phyloP scores from a whole-genome alignment of 2,888 invertebrate species.

The Agapostemon virescens region DNA sequence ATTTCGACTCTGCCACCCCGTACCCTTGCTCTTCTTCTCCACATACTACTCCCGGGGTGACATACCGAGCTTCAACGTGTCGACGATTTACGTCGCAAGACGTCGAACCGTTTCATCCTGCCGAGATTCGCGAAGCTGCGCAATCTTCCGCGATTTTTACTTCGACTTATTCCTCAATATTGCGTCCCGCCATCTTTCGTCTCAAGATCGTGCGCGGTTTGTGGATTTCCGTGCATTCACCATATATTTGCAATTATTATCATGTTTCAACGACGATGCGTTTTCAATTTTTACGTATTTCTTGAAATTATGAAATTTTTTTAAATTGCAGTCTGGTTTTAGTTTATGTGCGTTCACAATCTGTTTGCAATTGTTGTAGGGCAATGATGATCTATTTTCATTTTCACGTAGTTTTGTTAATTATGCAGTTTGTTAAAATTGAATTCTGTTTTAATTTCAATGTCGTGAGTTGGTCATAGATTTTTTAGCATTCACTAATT shows the following conservation, averaged over 20 bases:
- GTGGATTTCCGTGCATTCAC: background rate
- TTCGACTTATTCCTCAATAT: background rate
- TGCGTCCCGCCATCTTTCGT: background rate
- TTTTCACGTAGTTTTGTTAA: background rate
- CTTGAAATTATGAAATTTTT: no score
- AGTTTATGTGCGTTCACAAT: no score
- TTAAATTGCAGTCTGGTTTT: no score
- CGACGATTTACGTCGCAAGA: slow-evolving; percentile 32
- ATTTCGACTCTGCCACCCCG: slow-evolving; percentile 21
- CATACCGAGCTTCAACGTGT: slow-evolving; percentile 32
- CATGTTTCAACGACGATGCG: no score
- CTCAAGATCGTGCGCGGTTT: background rate
- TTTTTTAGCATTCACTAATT: background rate
- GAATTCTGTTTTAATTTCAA: no score
- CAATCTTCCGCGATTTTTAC: background rate
- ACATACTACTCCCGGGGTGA: background rate
- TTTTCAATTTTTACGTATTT: no score
- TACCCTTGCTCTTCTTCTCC: background rate
- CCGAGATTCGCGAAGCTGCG: background rate
- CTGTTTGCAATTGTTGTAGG: background rate
- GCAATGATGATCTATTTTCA: background rate
- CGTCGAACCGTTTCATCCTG: slow-evolving; percentile 5
- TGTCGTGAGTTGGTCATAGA: no score
- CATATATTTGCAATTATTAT: background rate
- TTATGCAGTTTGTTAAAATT: background rate